phyloP scores from a whole-genome alignment of 1,140 invertebrate genomes.

The Drosophila chauvacae region DNA sequence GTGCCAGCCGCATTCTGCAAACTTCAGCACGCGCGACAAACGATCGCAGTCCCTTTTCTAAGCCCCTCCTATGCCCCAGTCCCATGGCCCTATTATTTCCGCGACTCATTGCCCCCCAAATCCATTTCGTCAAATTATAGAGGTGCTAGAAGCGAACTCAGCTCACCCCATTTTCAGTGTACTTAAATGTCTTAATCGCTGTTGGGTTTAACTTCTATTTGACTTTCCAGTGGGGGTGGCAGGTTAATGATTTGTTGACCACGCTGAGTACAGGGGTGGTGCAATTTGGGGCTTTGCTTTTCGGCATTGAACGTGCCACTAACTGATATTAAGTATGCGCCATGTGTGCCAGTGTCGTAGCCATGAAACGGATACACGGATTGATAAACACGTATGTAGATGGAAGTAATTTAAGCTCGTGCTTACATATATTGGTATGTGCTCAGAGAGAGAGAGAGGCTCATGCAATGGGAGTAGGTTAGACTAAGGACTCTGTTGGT shows the following conservation, averaged over 20 bases:
- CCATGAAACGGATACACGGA: constrained; percentile 25
- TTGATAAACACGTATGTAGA: constrained; percentile 45
- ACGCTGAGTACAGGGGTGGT: not conserved
- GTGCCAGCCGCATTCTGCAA: constrained; percentile 63
- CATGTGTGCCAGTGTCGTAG: constrained; percentile 42
- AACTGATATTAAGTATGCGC: constrained; percentile 61
- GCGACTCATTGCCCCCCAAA: constrained; percentile 25
- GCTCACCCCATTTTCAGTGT: constrained; percentile 12
- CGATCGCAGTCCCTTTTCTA: constrained; percentile 45
- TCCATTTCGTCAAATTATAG: constrained; percentile 68
- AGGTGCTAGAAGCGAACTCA: constrained; percentile 52
- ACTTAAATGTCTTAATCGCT: constrained; percentile 75
- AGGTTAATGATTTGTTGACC: constrained; percentile 51
- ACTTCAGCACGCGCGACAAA: constrained; percentile 70
- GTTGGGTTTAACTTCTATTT: constrained; percentile 26
- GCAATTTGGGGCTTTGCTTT: constrained; percentile 48
- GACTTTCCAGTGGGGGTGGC: constrained; percentile 19
- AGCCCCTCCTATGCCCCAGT: not conserved
- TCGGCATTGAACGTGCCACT: constrained; percentile 58
- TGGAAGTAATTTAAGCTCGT: constrained; percentile 12
- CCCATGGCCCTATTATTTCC: constrained; percentile 14
- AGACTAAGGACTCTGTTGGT: too few species aligned
- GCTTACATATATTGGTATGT: constrained; percentile 1
- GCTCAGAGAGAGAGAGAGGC: not conserved
- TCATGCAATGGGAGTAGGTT: not conserved